Evolutionary conservation across 2,113 vertebrate species (phyloP), one percentile per base, ranked within the genome.

Genomic region (Perca fluviatilis): DNA sequence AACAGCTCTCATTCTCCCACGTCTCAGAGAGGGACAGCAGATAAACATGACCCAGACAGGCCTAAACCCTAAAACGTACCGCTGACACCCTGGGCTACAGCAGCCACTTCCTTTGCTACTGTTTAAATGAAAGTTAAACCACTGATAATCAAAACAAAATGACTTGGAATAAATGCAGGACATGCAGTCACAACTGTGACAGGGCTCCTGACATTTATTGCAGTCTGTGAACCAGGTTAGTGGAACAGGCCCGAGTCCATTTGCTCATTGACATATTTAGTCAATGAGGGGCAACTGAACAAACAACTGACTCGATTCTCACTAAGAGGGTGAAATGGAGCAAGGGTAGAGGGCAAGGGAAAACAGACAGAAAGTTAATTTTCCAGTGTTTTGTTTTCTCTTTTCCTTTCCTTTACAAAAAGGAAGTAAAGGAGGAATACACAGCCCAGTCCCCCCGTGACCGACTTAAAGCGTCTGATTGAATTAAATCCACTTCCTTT

Each of bases 241-340:
- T 63, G 68, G 51, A 69, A 36, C 74, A 76, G 54, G 84, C 80
- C 74, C 5, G 62, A 82, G 80, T 85, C 90, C 63, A 86, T 88
- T 89, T 87, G 84, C 62, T 79, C 86, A 81, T 70, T 85, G 82
- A 88, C 80, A 69, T 75, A 75, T 89, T 77, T 67, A 84, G 77
- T 84, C 86, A 88, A 91, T 83, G 86, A 84, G 79, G 77, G 63
- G 61, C 88, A 87, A 91, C 88, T 82, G 86, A 83, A 85, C 67
- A 89, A 91, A 91, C 84, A 84, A 76, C 40, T 43, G 40, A 43
- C 54, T 74, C 74, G 70, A 70, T 65, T 86, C 85, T 76, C 85
- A 87, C 75, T 81, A 58, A 78, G 74, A 72, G 58, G n/a, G n/a
- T 47, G 30, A 77, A 30, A n/a, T n/a, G 21, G 53, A 15, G 15